These are phyloP conservation scores for Siphamia tubifer DNA, from an alignment of 2,113 vertebrate species.

Conservation along the genomic window DNA sequence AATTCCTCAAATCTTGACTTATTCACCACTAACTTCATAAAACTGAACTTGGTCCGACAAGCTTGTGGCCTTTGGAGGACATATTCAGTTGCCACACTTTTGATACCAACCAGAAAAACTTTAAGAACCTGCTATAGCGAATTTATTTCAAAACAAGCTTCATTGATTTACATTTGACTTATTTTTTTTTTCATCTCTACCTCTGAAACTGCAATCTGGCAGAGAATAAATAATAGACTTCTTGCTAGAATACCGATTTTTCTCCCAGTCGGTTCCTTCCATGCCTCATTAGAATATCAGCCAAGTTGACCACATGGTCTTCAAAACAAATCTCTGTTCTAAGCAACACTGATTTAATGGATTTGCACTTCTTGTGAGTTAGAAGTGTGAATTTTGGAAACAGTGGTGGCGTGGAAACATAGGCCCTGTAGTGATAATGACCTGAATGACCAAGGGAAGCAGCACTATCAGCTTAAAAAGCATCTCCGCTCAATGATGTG, in stretches of 20 bases:
- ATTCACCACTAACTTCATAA: no score
- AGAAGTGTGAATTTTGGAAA: not conserved
- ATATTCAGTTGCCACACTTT: not conserved
- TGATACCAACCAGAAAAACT: not conserved
- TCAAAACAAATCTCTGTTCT: constrained; percentile 24
- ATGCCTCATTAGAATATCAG: constrained; percentile 45
- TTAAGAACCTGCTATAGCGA: not conserved
- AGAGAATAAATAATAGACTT: constrained; percentile 21
- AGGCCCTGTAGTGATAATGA: constrained; percentile 22
- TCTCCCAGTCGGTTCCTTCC: constrained; percentile 26
- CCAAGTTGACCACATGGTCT: constrained; percentile 38
- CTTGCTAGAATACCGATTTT: constrained; percentile 45
- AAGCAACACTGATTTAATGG: constrained; percentile 18
- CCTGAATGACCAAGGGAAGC: constrained; percentile 13
- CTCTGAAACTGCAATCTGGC: constrained; percentile 7
- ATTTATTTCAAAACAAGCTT: constrained; percentile 17
- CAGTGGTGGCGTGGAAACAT: not conserved
- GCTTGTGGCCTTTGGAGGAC: not conserved
- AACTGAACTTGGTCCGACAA: not conserved
- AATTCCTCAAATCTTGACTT: no score
- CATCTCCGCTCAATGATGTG: constrained; percentile 36
- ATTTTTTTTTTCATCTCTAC: constrained; percentile 33
- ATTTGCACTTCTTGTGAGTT: constrained; percentile 2
- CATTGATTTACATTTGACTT: constrained; percentile 1
- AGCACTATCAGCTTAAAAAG: constrained; percentile 9